A percentile compares a stretch with the other conserved stretches of the same genome.
Conservation (phyloP, 2,888 invertebrate species). For the Hydrotaea cyrtoneurina region DNA sequence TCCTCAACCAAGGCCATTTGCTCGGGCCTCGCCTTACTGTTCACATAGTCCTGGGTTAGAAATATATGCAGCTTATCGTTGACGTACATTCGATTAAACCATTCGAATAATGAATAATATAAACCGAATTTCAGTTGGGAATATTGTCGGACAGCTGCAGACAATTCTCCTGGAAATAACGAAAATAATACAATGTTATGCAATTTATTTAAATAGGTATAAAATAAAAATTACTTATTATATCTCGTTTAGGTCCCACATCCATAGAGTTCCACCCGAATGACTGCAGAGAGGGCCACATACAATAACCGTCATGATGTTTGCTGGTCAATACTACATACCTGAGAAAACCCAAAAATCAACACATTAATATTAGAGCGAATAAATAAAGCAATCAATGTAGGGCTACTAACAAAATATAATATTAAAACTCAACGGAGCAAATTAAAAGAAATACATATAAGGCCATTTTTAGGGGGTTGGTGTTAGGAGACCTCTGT, state of each 20-base stretch:
- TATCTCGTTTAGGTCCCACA: constrained; percentile 88
- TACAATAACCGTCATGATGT: constrained; percentile 92
- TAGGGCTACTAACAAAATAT: too few species aligned
- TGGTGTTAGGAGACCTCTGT: too few species aligned
- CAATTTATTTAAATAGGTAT: too few species aligned
- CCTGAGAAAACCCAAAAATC: constrained; percentile 77
- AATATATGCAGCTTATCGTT: constrained; percentile 86
- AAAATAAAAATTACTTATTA: constrained; percentile 84
- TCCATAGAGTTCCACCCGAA: constrained; percentile 93
- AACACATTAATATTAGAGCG: too few species aligned
- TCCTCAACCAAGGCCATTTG: constrained; percentile 87
- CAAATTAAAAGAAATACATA: too few species aligned
- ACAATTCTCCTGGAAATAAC: constrained; percentile 83
- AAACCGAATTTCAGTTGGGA: constrained; percentile 88
- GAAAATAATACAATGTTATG: too few species aligned
- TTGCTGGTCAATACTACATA: constrained; percentile 93
- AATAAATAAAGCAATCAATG: too few species aligned
- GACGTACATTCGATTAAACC: constrained; percentile 91
- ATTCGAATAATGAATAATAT: constrained; percentile 93
- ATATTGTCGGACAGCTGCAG: constrained; percentile 84
- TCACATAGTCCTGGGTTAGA: constrained; percentile 85
- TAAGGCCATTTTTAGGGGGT: too few species aligned
- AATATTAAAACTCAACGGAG: too few species aligned
- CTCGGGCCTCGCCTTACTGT: constrained; percentile 89
- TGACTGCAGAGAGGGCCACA: constrained; percentile 91